These are phyloP conservation scores for Luffia ferchaultella DNA, from an alignment of 2,888 invertebrate genomes.

Conservation along the genomic window DNA sequence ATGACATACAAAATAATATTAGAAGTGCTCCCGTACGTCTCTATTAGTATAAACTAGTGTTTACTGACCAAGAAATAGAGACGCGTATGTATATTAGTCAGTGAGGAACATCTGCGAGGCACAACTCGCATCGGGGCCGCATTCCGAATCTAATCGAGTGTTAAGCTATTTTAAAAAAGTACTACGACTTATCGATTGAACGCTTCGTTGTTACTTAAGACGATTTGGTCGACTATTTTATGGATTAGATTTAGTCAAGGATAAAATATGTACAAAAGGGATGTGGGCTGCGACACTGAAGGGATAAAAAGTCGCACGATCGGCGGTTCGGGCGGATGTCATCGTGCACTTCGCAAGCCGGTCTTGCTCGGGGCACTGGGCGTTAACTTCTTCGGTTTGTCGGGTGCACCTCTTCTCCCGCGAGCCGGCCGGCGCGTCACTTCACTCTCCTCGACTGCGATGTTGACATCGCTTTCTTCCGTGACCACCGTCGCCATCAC, in stretches of 20 bases:
- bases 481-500: constrained; percentile 8
- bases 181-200: neutral
- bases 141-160: too few species aligned
- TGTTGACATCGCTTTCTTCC: constrained; percentile 3
- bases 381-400: constrained; percentile 26
- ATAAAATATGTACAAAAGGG: neutral
- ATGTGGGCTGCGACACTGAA: neutral
- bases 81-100: too few species aligned
- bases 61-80: too few species aligned
- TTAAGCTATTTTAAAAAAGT: neutral
- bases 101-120: too few species aligned
- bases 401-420: neutral
- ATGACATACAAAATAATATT: too few species aligned
- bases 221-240: neutral
- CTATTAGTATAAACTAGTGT: too few species aligned
- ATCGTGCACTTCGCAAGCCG: constrained; percentile 61
- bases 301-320: constrained; percentile 7
- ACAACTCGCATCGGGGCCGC: too few species aligned
- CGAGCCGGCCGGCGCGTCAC: neutral
- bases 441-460: neutral
- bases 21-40: too few species aligned
- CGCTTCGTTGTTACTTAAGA: neutral
- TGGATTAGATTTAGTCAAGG: neutral
- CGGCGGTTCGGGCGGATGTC: constrained; percentile 23
- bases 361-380: constrained; percentile 16